Percentiles rank a stretch among this genome's conserved stretches.
Conservation (phyloP, 2,113 vertebrate genomes). For the Petaurus breviceps region DNA sequence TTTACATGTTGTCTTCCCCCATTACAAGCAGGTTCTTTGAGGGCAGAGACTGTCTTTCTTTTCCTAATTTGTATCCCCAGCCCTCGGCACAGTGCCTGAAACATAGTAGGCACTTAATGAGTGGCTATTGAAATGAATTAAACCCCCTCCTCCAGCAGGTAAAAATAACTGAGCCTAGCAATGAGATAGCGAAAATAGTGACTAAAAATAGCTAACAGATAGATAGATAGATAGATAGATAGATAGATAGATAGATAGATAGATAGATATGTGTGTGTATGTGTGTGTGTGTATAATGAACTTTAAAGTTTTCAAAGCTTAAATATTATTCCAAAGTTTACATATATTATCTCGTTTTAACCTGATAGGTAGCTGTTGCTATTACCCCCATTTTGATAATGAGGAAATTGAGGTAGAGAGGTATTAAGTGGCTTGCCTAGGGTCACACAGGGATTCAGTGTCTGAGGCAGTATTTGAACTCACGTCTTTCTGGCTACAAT, state of each 20-base stretch:
- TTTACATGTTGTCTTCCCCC: not conserved
- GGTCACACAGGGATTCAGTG: not conserved
- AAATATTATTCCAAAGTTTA: not conserved
- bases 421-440: not conserved
- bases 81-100: conserved; percentile 22
- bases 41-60: not conserved
- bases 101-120: conserved; percentile 54
- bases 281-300: too few relatives aligned
- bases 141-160: not conserved
- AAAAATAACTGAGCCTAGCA: not conserved
- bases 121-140: conserved; percentile 50
- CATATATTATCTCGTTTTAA: not conserved
- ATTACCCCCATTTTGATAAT: not conserved
- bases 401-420: not conserved
- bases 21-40: not conserved
- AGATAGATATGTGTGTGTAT: too few relatives aligned
- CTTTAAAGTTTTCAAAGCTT: not conserved
- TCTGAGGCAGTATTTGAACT: too few relatives aligned
- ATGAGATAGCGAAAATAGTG: not conserved
- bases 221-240: too few relatives aligned
- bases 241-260: too few relatives aligned
- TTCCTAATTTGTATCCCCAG: not conserved
- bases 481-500: too few relatives aligned
- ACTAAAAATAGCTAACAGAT: not conserved
- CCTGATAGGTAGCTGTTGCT: not conserved